Evolutionary conservation across 2,888 invertebrate genomes (phyloP).

Genomic region (Dynastes maya): DNA sequence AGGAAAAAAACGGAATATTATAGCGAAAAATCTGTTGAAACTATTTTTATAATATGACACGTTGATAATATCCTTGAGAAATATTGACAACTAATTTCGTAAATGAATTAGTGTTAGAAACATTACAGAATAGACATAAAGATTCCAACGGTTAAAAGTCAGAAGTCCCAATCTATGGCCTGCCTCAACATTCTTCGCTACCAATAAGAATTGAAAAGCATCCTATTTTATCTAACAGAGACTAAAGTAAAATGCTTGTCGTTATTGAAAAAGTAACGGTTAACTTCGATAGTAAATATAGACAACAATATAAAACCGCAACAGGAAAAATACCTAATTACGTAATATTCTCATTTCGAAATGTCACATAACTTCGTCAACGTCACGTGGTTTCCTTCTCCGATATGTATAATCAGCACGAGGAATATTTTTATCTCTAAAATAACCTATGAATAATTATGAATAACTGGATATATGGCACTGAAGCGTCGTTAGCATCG

Average conservation of each 20-base stretch:
- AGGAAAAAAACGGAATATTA: too few species aligned
- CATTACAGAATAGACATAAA: not conserved
- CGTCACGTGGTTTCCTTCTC: not conserved
- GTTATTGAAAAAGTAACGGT: conserved; percentile 5
- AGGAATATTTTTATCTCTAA: conserved; percentile 7
- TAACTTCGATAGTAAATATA: not conserved
- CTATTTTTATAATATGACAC: too few species aligned
- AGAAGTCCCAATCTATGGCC: not conserved
- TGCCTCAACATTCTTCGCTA: not conserved
- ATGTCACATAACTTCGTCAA: conserved; percentile 15
- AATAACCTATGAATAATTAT: conserved; percentile 25
- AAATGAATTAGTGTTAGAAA: not conserved
- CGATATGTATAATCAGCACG: not conserved
- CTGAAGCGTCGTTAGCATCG: not conserved
- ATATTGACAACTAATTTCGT: not conserved
- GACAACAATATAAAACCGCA: not conserved
- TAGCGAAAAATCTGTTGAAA: too few species aligned
- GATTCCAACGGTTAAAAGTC: not conserved
- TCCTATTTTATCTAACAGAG: not conserved
- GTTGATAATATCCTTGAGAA: not conserved
- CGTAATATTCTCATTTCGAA: not conserved
- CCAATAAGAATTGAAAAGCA: not conserved
- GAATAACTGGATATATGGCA: conserved; percentile 20
- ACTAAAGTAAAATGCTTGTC: not conserved
- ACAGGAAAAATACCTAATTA: not conserved